A percentile compares a stretch with the other conserved stretches of the same genome.
These are phyloP conservation scores for Tretioscincus oriximinensis DNA, from an alignment of 2,113 vertebrate genomes.

Conservation along the genomic window DNA sequence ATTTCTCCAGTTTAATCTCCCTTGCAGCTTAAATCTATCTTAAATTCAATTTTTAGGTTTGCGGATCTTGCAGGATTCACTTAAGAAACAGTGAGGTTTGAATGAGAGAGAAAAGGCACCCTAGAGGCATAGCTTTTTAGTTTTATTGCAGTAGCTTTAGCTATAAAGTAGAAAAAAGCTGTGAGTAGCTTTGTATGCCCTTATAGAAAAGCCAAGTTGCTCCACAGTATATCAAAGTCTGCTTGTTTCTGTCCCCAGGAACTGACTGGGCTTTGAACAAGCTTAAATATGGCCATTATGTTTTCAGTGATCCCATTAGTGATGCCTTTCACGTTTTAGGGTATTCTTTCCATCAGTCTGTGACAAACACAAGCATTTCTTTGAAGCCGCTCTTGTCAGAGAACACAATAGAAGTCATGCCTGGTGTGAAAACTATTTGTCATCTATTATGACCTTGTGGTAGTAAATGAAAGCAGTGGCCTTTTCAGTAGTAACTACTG, in stretches of 20 bases:
- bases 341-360: neutral
- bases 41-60: neutral
- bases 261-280: rapidly evolving
- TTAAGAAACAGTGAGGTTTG: neutral
- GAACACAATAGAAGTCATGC: slow-evolving; percentile 20
- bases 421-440: slow-evolving; percentile 8
- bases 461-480: slow-evolving; percentile 6
- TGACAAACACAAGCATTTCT: neutral
- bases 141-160: neutral
- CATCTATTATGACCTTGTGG: slow-evolving; percentile 11
- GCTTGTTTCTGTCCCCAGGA: neutral
- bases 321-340: neutral
- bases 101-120: neutral
- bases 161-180: neutral
- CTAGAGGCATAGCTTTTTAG: neutral
- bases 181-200: rapidly evolving
- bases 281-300: neutral
- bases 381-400: neutral
- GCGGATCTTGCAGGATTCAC: neutral
- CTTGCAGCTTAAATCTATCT: neutral
- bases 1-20: too few relatives aligned
- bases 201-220: neutral
- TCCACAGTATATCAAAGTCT: neutral
- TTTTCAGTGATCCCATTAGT: rapidly evolving
- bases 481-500: slow-evolving; percentile 37